Percentiles rank a stretch among this genome's conserved stretches.
Evolutionary conservation across 2,888 invertebrate genomes (phyloP).

Genomic region (Oscheius sp.): DNA sequence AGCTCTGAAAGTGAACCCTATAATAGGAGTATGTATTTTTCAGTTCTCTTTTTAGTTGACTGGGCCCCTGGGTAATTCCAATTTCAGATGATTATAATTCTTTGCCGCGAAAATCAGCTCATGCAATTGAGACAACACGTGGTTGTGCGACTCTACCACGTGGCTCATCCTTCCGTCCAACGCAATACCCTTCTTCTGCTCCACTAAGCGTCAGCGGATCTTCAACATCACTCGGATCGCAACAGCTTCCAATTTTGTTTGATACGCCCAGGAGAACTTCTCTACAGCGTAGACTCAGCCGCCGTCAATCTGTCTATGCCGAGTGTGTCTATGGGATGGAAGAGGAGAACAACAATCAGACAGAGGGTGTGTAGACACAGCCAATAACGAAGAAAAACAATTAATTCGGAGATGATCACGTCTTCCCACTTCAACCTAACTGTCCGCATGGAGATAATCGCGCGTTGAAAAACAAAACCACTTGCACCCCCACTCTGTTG

Average conservation of each 20-base stretch:
- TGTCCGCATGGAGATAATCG: background rate
- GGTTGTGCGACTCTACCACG: constrained; percentile 49
- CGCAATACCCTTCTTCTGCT: constrained; percentile 43
- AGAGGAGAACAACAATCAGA: constrained; percentile 3
- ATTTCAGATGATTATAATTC: constrained; percentile 47
- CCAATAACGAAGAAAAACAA: background rate
- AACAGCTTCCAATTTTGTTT: constrained; percentile 39
- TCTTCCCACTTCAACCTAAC: constrained; percentile 3
- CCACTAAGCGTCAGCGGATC: constrained; percentile 38
- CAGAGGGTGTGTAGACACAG: constrained; percentile 14
- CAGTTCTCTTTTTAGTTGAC: constrained; percentile 2
- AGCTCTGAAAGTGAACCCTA: constrained; percentile 16
- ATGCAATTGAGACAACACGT: constrained; percentile 26
- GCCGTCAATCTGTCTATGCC: constrained; percentile 45
- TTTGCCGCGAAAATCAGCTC: constrained; percentile 37
- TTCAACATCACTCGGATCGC: constrained; percentile 35
- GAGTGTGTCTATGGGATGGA: constrained; percentile 41
- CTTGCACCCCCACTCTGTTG: constrained; percentile 6
- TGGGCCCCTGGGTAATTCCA: background rate
- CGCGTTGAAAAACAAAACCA: constrained; percentile 1
- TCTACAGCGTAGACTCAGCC: constrained; percentile 42
- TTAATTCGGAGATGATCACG: background rate
- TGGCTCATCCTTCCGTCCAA: constrained; percentile 38
- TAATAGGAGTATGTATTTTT: constrained; percentile 21
- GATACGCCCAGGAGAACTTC: constrained; percentile 36